Conservation (phyloP, 2,888 invertebrate genomes). For the Scaptomyza caliginosa region DNA sequence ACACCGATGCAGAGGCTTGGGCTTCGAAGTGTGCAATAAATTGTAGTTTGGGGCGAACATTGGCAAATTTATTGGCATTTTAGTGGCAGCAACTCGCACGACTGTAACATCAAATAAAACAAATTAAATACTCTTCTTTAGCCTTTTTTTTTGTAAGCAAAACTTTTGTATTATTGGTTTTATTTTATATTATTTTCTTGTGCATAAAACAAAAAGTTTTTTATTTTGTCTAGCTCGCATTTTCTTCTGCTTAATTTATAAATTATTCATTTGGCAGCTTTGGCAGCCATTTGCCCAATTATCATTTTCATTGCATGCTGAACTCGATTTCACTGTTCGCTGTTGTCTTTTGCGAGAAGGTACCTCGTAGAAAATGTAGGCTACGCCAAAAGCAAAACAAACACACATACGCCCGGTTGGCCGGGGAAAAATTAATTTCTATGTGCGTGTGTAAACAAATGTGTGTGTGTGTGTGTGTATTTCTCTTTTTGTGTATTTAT, state of each 20-base stretch:
- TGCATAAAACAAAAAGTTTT: constrained; percentile 18
- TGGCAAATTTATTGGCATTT: constrained; percentile 78
- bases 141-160: constrained; percentile 25
- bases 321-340: constrained; percentile 17
- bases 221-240: constrained; percentile 27
- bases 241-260: constrained; percentile 71
- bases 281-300: constrained; percentile 73
- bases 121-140: constrained; percentile 76
- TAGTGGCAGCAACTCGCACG: constrained; percentile 60
- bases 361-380: constrained; percentile 55
- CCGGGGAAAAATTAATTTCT: constrained; percentile 57
- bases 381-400: constrained; percentile 41
- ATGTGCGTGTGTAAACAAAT: constrained; percentile 22
- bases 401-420: constrained; percentile 40
- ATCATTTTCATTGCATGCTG: constrained; percentile 74
- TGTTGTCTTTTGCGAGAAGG: constrained; percentile 20
- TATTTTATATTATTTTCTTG: constrained; percentile 2
- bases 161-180: constrained; percentile 27
- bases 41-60: constrained; percentile 52
- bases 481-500: constrained; percentile 54
- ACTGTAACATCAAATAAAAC: constrained; percentile 45
- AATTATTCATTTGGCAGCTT: constrained; percentile 77
- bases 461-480: constrained; percentile 18
- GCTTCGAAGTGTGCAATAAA: constrained; percentile 70
- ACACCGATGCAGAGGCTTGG: not conserved